Conservation (phyloP, 2,888 invertebrate genomes). For the Hymenopus coronatus region DNA sequence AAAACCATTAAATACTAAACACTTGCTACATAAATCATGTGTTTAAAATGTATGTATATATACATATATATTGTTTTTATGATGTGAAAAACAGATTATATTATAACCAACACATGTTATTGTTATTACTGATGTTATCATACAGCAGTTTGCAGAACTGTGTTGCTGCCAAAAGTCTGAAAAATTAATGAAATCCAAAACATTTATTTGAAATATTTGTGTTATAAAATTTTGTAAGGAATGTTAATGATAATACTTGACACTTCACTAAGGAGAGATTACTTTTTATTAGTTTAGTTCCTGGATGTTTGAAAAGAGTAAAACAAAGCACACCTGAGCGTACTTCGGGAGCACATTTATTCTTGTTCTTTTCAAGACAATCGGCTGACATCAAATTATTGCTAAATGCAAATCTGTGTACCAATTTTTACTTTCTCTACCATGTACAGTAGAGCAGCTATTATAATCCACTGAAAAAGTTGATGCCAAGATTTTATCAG, state of each 20-base stretch:
- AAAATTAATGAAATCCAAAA: background rate
- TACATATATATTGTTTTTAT: background rate
- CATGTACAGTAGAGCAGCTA: too few species aligned
- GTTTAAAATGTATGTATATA: background rate
- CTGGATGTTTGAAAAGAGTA: background rate
- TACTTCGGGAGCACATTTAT: too few species aligned
- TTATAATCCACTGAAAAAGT: too few species aligned
- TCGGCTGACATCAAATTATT: too few species aligned
- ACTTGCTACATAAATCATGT: background rate
- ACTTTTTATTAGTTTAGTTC: background rate
- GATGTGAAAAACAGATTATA: background rate
- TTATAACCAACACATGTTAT: background rate
- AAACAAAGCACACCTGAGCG: too few species aligned
- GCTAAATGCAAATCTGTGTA: too few species aligned
- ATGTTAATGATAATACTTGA: background rate
- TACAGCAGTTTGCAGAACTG: too few species aligned
- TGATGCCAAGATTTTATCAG: too few species aligned
- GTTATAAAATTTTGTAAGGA: background rate
- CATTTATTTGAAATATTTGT: too few species aligned
- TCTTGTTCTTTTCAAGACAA: too few species aligned
- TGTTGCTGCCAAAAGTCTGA: background rate
- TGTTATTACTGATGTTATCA: background rate
- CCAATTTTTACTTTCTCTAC: too few species aligned
- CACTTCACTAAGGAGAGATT: background rate
- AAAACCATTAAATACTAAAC: background rate